Evolutionary conservation across 2,888 invertebrate species (phyloP), one percentile per base, ranked within the genome.

Genomic region (Drosophila helvetica): DNA sequence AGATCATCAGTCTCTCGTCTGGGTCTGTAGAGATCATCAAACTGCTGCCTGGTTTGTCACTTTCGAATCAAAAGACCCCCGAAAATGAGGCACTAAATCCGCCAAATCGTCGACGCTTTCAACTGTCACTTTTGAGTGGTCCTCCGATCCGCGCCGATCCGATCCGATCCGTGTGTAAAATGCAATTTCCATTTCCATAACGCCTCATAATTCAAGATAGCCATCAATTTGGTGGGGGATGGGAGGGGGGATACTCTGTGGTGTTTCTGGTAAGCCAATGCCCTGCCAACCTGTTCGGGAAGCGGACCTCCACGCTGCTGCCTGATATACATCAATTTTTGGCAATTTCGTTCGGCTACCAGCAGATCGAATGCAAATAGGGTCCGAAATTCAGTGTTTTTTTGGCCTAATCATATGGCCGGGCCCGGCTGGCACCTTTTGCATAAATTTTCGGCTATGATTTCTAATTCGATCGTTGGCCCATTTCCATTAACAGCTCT

Each of bases 361-460:
- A 67, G 73, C 73, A 67, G 45, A 65, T 71, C 59, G 71, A 79
- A 85, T 82, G 79, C 72, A 78, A 85, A 82, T 78, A 66, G 61
- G 61, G 56, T 22, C 71, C 70, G 70, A 82, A 80, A 78, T 66
- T 74, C 15, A 43, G 25, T 48, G 43, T 52, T 38, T 51, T 63
- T 48, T 68, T 68, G 57, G 65, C 65, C 66, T 70, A 71, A 71
- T 71, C 62, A 70, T 62, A 71, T 50, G 57, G 52, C 62, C 53
- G 53, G 50, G 55, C 33, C 43, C 8, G 27, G 8, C 19, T 43
- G 50, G 52, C 43, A 54, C 38, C 42, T 55, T 69, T 69, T 55
- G 69, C 68, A 69, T 68, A 68, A 67, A 68, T 68, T 45, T 50
- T 61, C 38, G 50, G 47, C n/a, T 15, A 30, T 50, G 71, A 63